These are phyloP conservation scores for Calameuta pallipes DNA, from an alignment of 2,888 invertebrate genomes.

Conservation along the genomic window DNA sequence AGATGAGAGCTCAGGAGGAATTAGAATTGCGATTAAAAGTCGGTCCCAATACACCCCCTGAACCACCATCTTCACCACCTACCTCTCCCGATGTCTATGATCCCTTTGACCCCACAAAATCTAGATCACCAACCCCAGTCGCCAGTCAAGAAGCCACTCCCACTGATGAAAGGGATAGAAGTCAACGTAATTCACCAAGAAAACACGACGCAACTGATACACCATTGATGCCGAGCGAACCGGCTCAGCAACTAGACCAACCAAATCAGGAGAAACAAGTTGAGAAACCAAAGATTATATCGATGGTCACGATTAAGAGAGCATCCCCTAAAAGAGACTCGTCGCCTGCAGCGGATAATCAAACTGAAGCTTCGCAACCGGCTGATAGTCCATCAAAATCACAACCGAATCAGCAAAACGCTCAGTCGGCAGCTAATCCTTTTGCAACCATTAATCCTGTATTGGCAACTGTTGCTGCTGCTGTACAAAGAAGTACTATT, in stretches of 20 bases:
- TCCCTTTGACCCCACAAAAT: conserved; percentile 92
- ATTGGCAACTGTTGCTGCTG: conserved; percentile 61
- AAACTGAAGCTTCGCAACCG: conserved; percentile 29
- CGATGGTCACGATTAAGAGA: conserved; percentile 62
- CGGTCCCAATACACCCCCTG: conserved; percentile 81
- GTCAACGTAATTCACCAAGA: conserved; percentile 54
- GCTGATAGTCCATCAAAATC: conserved; percentile 14
- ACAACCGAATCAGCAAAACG: conserved; percentile 13
- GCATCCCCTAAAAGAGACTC: conserved; percentile 53
- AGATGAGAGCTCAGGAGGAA: conserved; percentile 61
- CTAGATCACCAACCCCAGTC: conserved; percentile 74
- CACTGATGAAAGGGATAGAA: conserved; percentile 54
- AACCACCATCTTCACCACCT: conserved; percentile 75
- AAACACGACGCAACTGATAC: conserved; percentile 44
- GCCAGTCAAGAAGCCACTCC: conserved; percentile 50
- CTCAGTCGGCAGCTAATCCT: conserved; percentile 41
- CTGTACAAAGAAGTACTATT: conserved; percentile 60
- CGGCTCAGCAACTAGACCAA: conserved; percentile 23
- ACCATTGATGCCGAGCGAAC: conserved; percentile 36
- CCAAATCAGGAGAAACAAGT: conserved; percentile 33
- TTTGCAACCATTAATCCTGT: conserved; percentile 62
- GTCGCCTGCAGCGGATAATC: conserved; percentile 38
- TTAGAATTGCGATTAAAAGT: conserved; percentile 59
- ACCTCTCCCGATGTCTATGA: conserved; percentile 88
- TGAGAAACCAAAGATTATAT: conserved; percentile 63